Evolutionary conservation across 2,113 vertebrate genomes (phyloP), one percentile per base, ranked within the genome.

Genomic region (Theropithecus gelada): DNA sequence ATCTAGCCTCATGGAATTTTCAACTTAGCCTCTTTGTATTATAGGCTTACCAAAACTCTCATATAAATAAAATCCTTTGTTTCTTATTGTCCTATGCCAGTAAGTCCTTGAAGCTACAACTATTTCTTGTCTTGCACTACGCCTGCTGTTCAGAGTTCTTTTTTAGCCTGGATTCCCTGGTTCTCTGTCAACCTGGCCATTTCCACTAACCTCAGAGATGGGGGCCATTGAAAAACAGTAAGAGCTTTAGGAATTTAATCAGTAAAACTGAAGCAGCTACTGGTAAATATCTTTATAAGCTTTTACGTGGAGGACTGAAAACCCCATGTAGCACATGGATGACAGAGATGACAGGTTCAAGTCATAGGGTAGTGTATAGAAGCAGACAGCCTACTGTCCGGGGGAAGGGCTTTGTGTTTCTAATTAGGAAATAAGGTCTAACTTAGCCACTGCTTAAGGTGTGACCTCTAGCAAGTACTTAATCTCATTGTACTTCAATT

Each of bases 351-450:
- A 64, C 35, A 90, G 90, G 43, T 59, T 5, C 45, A 43, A 40
- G 76, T 50, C 59, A 6, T 0, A 32, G 79, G 43, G 17, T 12
- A 16, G 32, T 5, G 3, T 38, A 0, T 1, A 23, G 40, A 22
- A 10, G 7, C 20, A 93, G 66, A 48, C 16, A 79, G 55, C 48
- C 25, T 22, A 17, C 35, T 10, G 55, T 35, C 22, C 2, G 0
- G 0, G 20, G 18, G n/a, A 81, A 55, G 27, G 13, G 4, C 10
- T 10, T 8, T 48, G 40, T 4, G 8, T 16, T 73, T 50, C 45
- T 90, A 17, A 43, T 66, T 66, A 48, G 25, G 11, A 85, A 45
- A 80, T 5, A 7, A 43, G 2, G 27, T 75, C 70, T 57, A 59
- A 80, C 35, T 68, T 52, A 45, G 17, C 25, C 10, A 17, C 43